These are phyloP conservation scores for Lagria hirta DNA, from an alignment of 2,888 invertebrate species.

Conservation along the genomic window DNA sequence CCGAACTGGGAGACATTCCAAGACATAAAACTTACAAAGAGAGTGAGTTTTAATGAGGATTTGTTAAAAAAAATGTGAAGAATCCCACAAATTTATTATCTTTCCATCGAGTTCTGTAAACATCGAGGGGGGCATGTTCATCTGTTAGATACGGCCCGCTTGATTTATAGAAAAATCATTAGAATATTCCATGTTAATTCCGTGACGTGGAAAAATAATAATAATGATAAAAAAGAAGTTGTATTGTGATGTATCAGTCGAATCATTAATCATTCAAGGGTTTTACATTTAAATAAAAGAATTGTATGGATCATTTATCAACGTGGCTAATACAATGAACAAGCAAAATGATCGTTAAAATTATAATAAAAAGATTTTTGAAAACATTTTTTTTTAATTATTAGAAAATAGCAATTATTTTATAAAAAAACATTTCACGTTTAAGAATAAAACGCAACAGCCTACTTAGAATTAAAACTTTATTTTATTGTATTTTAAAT, in stretches of 20 bases:
- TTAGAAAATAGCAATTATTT: too few species aligned
- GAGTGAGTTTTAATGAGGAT: too few species aligned
- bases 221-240: constrained; percentile 23
- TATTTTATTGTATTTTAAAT: constrained; percentile 49
- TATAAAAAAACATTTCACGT: constrained; percentile 17
- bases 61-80: background rate
- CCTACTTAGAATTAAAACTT: constrained; percentile 43
- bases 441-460: constrained; percentile 30
- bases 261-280: constrained; percentile 36
- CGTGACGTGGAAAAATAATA: constrained; percentile 27
- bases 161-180: constrained; percentile 31
- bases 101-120: too few species aligned
- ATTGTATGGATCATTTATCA: constrained; percentile 29
- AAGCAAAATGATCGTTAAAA: constrained; percentile 23
- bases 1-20: too few species aligned
- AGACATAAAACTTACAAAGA: too few species aligned
- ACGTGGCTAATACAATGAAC: constrained; percentile 21
- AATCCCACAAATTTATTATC: constrained; percentile 4
- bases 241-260: constrained; percentile 19
- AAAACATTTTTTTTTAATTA: constrained; percentile 13
- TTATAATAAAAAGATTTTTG: constrained; percentile 23
- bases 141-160: constrained; percentile 9
- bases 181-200: constrained; percentile 31
- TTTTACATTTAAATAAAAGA: constrained; percentile 40
- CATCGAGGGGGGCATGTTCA: constrained; percentile 13